A percentile compares a stretch with the other conserved stretches of the same genome.
Conservation (phyloP, 1,140 invertebrate species). For the Drosophila ogumai region DNA sequence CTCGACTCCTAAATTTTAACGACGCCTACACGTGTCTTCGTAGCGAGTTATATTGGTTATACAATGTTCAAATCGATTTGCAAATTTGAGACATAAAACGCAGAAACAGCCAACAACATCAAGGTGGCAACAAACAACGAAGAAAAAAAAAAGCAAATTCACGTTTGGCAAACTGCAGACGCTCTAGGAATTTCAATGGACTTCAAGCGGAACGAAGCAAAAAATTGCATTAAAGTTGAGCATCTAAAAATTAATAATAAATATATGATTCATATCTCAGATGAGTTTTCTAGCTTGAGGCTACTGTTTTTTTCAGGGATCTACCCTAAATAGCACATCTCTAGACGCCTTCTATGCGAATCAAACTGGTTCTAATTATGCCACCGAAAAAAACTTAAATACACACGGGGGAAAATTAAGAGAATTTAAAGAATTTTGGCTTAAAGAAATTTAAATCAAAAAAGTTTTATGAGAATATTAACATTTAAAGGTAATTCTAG, state of each 20-base stretch:
- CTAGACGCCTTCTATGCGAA: conserved; percentile 24
- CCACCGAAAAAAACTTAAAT: conserved; percentile 17
- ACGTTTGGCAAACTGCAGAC: conserved; percentile 6
- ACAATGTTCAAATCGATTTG: conserved; percentile 60
- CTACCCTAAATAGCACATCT: conserved; percentile 1
- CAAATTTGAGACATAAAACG: conserved; percentile 63
- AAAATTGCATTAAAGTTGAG: conserved; percentile 5
- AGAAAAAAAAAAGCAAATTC: not conserved
- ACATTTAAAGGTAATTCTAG: not conserved
- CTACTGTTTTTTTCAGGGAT: not conserved
- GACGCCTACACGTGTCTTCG: conserved; percentile 72
- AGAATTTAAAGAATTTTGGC: not conserved
- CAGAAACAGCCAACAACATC: conserved; percentile 13
- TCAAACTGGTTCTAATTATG: conserved; percentile 78
- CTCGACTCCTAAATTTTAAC: conserved; percentile 24
- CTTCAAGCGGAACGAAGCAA: not conserved
- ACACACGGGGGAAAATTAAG: not conserved
- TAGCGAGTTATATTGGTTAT: conserved; percentile 32
- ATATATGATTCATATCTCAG: conserved; percentile 7
- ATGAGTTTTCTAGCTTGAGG: conserved; percentile 5
- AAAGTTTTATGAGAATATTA: not conserved
- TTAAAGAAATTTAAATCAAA: not conserved
- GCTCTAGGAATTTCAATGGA: conserved; percentile 32
- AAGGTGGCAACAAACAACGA: conserved; percentile 15
- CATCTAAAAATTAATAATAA: conserved; percentile 16